These are phyloP conservation scores for Mesochorus sp. DNA, from an alignment of 2,888 invertebrate genomes.

Conservation along the genomic window DNA sequence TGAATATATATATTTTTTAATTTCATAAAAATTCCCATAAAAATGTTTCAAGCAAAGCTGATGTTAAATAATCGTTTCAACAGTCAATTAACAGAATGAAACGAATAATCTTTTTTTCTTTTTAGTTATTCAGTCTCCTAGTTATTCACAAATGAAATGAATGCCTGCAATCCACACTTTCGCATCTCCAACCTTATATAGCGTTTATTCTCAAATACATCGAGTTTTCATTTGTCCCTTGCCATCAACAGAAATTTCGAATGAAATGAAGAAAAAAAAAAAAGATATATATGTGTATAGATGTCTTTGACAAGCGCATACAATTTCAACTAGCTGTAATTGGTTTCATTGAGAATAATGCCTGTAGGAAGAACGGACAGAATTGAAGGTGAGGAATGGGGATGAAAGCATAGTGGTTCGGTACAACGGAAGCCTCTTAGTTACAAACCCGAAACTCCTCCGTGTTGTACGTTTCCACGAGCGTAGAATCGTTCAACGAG, in stretches of 20 bases:
- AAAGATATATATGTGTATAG: not conserved
- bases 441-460: conserved; percentile 48
- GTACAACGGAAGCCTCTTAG: conserved; percentile 60
- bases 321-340: conserved; percentile 45
- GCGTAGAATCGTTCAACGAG: conserved; percentile 44
- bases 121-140: no score
- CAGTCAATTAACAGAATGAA: no score
- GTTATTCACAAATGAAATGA: no score
- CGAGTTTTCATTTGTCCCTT: no score
- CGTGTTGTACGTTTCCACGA: conserved; percentile 16
- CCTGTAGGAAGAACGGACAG: conserved; percentile 39
- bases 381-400: conserved; percentile 25
- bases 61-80: no score
- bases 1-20: no score
- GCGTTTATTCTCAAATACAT: no score
- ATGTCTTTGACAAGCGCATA: conserved; percentile 1
- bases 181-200: no score
- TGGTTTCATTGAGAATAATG: conserved; percentile 47
- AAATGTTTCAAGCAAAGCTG: no score
- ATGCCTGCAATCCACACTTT: no score
- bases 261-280: not conserved
- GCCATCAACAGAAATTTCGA: not conserved
- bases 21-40: no score
- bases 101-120: no score
- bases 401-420: conserved; percentile 46